Conservation (phyloP, 2,797 vertebrate genomes). For the Syndactyla subalaris region DNA sequence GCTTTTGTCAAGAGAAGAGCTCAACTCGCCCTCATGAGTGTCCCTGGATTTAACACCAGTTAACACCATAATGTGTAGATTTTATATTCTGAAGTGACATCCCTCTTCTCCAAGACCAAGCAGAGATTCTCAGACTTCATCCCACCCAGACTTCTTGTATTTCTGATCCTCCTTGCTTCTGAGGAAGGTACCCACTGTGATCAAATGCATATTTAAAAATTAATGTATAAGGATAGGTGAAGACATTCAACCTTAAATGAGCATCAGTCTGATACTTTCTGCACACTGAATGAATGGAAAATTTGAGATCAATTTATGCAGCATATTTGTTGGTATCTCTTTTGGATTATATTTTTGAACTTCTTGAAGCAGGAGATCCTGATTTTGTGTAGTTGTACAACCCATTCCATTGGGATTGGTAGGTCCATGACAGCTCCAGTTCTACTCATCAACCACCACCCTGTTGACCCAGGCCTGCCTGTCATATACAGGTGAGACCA, state of each 20-base stretch:
- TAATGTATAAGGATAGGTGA: neutral
- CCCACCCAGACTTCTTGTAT: neutral
- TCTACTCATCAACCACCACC: neutral
- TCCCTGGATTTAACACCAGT: neutral
- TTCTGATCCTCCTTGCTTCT: neutral
- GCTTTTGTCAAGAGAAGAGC: neutral
- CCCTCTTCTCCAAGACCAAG: neutral
- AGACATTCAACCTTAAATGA: neutral
- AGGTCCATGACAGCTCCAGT: neutral
- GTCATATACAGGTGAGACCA: neutral
- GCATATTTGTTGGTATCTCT: neutral
- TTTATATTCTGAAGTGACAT: neutral
- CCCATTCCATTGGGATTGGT: neutral
- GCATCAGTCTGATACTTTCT: neutral
- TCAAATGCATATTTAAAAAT: neutral
- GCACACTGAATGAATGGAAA: neutral
- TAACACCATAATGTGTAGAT: neutral
- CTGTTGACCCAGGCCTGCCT: neutral
- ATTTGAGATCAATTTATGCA: neutral
- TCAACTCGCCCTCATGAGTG: neutral
- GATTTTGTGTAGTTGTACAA: neutral
- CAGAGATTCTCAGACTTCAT: neutral
- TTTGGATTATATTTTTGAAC: fast-evolving
- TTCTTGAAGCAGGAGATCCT: neutral
- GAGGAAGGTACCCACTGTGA: neutral